Evolutionary conservation across 1,140 invertebrate species (phyloP), one percentile per base, ranked within the genome.

Genomic region (Grapholita molesta): DNA sequence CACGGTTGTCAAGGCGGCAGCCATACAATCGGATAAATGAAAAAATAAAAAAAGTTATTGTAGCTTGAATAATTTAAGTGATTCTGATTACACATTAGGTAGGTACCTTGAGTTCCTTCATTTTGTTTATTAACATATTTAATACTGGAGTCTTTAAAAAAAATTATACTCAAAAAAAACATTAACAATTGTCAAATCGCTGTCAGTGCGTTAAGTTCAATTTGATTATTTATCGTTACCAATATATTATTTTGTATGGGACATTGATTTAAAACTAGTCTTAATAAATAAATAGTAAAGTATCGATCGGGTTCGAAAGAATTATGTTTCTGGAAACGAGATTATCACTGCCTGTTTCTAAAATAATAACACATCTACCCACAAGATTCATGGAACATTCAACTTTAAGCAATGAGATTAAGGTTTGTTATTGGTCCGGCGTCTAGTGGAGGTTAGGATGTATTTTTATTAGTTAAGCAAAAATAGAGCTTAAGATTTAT

Each of bases 221-320:
- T 18, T 48, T 48, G 18, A 21, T 9, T 48, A 15, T 18, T 21
- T 48, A 48, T 48, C 15, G 21, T 2, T 42, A 18, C 42, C 15
- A 1, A 48, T 3, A 48, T 7, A 15, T 48, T 7, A 6, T 21
- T 42, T 48, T 48, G 42, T 48, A 48, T 21, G 42, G 18, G 8
- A 8, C 42, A 21, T 18, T 48, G 42, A 48, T 48, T 48, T 48
- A 21, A 48, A 48, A 48, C 42, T 48, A 48, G 42, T 21, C 42
- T 48, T 48, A 61, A 61, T 61, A 61, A 61, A 61, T 61, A 61
- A 61, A 61, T 28, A 61, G 55, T 61, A 61, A 61, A 48, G 18
- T 48, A 48, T 61, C 55, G 55, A 61, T 32, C 55, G 24, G 25
- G 55, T 61, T 18, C 55, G 55, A 61, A 48, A 48, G 55, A 61